phyloP scores from a whole-genome alignment of 2,113 vertebrate species.

The Leptobrachium ailaonicum region DNA sequence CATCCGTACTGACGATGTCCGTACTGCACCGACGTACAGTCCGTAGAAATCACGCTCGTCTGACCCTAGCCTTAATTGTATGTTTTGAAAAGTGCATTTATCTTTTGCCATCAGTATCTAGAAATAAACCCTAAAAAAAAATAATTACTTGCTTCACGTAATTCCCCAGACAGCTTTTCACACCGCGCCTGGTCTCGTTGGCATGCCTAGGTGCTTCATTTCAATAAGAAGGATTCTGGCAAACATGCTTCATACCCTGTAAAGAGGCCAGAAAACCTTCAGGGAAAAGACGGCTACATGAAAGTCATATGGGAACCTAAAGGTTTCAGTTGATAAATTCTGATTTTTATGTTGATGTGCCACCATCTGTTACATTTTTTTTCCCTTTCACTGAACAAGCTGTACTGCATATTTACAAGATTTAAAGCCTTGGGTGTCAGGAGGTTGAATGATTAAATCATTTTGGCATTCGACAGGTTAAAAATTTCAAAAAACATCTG shows the following conservation, averaged over 20 bases:
- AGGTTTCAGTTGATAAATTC: constrained; percentile 25
- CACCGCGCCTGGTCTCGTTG: not conserved
- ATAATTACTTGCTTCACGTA: constrained; percentile 4
- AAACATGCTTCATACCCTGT: constrained; percentile 14
- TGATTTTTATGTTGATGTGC: not conserved
- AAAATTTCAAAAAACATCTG: too few species aligned
- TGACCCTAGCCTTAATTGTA: not conserved
- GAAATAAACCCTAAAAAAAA: not conserved
- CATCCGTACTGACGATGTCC: too few species aligned
- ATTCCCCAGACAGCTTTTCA: constrained; percentile 1
- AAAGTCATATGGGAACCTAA: constrained; percentile 19
- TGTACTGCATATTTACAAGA: not conserved
- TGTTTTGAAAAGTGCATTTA: not conserved
- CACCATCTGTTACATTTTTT: constrained; percentile 24
- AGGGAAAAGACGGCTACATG: not conserved
- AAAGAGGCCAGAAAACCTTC: constrained; percentile 16
- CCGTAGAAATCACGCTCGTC: too few species aligned
- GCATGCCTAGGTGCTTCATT: not conserved
- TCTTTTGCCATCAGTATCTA: not conserved
- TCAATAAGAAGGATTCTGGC: constrained; percentile 1
- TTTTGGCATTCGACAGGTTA: too few species aligned
- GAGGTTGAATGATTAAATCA: too few species aligned
- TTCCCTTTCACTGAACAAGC: not conserved
- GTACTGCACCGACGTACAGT: too few species aligned
- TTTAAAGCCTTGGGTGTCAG: not conserved